These are phyloP conservation scores for Vidua macroura DNA, from an alignment of 2,113 vertebrate genomes.

Conservation along the genomic window DNA sequence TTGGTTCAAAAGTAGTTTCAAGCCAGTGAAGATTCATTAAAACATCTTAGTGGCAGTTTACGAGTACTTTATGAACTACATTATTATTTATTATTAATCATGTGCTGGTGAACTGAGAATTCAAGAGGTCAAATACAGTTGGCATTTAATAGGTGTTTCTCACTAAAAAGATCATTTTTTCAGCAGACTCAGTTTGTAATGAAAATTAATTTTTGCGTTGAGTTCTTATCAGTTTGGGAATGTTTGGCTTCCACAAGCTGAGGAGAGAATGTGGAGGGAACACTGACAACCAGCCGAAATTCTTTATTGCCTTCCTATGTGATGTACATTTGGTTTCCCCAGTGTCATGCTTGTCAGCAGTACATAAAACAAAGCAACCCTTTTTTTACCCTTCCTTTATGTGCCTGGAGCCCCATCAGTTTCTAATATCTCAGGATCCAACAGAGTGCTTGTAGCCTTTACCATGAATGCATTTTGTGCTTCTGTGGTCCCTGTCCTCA, in stretches of 20 bases:
- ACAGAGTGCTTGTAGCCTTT: neutral
- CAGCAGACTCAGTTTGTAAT: neutral
- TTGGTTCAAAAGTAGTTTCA: neutral
- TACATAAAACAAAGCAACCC: neutral
- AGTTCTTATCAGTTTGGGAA: constrained; percentile 5
- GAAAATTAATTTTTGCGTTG: constrained; percentile 5
- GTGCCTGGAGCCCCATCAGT: neutral
- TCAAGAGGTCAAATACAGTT: constrained; percentile 5
- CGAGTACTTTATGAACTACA: neutral
- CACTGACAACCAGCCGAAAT: neutral
- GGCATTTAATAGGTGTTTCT: constrained; percentile 11
- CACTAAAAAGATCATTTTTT: neutral
- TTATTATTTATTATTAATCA: constrained; percentile 40
- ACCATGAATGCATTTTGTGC: neutral
- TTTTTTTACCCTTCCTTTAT: neutral
- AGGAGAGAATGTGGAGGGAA: neutral
- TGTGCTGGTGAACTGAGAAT: neutral
- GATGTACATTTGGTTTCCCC: neutral
- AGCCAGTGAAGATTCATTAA: neutral
- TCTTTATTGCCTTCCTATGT: constrained; percentile 24
- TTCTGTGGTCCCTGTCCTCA: neutral
- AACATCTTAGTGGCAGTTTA: neutral
- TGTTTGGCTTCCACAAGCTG: neutral
- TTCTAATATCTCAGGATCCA: neutral
- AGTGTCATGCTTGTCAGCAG: constrained; percentile 6